Evolutionary conservation across 2,888 invertebrate genomes (phyloP), one percentile per base, ranked within the genome.

Genomic region (Tenthredo livida): DNA sequence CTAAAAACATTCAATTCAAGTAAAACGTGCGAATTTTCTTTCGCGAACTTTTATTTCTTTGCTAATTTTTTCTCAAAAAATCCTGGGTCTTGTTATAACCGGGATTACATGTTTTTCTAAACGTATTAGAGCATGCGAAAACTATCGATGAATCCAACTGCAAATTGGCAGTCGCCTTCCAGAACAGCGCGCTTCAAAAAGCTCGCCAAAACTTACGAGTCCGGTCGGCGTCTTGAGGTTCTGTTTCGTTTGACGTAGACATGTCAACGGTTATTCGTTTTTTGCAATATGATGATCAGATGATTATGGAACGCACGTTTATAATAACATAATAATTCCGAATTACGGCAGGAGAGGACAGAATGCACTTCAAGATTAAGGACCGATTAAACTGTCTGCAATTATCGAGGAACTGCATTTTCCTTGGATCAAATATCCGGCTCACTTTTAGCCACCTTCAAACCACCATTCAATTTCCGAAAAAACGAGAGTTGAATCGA

Each of bases 161-260:
- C n/a, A 25, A 25, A 61, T 61, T 58, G 9, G 21, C 9, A 58
- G 7, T 58, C 21, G n/a, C 25, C 25, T 25, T 61, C 3, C 58
- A 21, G 7, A 29, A 25, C 29, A 65, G 29, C 4, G 25, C 9
- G 3, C 9, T 65, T 65, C 17, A 67, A 67, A 33, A 29, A 47
- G 12, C 15, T 47, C 47, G 47, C 43, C 5, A 17, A 43, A 50
- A 77, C 77, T 77, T 54, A 77, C 77, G 77, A 77, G 50, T 77
- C 54, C 17, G 9, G 33, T 33, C 10, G n/a, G 33, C 29, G 54
- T 10, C 77, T 77, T 54, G 50, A 47, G 29, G 6, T 54, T 47
- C 33, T 9, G 47, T 1, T 47, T 0, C 77, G 33, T 25, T 47
- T 29, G 77, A n/a, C 12, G 50, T 5, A 54, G 77, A 25, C 77